Evolutionary conservation across 2,797 vertebrate genomes (phyloP).

Genomic region (Leontocebus nigricollis): DNA sequence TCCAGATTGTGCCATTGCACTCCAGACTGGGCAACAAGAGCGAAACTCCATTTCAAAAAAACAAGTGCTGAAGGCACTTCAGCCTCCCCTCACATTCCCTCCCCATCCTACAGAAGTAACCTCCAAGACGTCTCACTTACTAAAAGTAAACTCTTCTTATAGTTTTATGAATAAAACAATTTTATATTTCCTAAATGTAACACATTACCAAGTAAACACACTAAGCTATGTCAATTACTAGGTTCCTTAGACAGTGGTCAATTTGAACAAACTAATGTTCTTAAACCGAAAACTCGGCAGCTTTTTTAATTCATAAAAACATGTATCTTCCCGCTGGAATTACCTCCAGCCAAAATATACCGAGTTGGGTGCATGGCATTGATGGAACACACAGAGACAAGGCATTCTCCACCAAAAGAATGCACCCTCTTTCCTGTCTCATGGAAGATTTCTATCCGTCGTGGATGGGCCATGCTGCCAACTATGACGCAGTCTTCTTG

Average conservation of each 20-base stretch:
- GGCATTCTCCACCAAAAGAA: constrained; percentile 82
- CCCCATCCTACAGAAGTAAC: not conserved
- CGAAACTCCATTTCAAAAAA: too few species aligned
- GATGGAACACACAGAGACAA: constrained; percentile 88
- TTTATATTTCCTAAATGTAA: constrained; percentile 16
- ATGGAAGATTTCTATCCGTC: constrained; percentile 87
- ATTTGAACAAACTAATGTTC: not conserved
- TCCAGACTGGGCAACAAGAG: too few species aligned
- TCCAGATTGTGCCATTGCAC: too few species aligned
- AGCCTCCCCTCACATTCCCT: not conserved
- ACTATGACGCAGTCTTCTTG: constrained; percentile 90
- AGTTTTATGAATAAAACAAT: constrained; percentile 38
- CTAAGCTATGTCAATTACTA: not conserved
- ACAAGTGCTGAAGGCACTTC: constrained; percentile 24
- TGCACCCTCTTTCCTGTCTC: constrained; percentile 85
- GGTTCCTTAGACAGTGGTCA: not conserved
- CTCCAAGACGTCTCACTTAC: not conserved
- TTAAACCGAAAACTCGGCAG: not conserved
- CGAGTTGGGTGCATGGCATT: constrained; percentile 88
- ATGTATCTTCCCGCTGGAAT: constrained; percentile 88
- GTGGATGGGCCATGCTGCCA: constrained; percentile 86
- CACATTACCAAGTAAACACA: constrained; percentile 14
- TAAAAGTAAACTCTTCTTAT: constrained; percentile 1
- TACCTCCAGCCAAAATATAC: constrained; percentile 89
- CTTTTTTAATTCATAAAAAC: constrained; percentile 84